phyloP scores from a whole-genome alignment of 1,140 invertebrate species.

The Drosophila watanabei region DNA sequence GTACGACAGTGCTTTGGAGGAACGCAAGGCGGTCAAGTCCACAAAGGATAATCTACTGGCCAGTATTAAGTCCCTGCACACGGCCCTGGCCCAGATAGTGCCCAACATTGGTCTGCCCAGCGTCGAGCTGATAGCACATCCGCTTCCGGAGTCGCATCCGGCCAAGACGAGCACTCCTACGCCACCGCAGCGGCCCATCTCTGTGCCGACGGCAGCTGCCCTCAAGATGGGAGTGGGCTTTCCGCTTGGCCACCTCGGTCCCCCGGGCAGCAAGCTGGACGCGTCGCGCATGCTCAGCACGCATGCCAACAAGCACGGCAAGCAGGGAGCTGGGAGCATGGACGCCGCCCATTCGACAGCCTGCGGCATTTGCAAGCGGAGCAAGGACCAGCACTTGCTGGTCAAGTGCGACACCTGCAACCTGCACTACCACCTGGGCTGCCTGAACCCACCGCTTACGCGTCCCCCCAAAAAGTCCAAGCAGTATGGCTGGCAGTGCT shows the following conservation, averaged over 20 bases:
- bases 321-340: conserved; percentile 27
- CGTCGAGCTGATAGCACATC: conserved; percentile 85
- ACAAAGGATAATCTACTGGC: conserved; percentile 36
- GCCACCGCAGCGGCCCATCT: conserved; percentile 86
- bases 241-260: conserved; percentile 89
- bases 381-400: conserved; percentile 94
- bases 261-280: conserved; percentile 86
- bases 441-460: conserved; percentile 95
- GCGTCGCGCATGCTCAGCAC: conserved; percentile 87
- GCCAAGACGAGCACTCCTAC: conserved; percentile 71
- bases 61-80: conserved; percentile 45
- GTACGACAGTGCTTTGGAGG: conserved; percentile 90
- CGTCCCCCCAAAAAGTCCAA: conserved; percentile 98
- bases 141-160: conserved; percentile 44
- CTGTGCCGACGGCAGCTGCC: conserved; percentile 91
- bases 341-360: conserved; percentile 52
- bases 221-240: conserved; percentile 94
- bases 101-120: conserved; percentile 87
- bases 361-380: conserved; percentile 93
- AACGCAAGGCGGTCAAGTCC: conserved; percentile 61
- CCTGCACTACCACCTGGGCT: conserved; percentile 96
- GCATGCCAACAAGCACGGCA: conserved; percentile 65
- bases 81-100: conserved; percentile 77
- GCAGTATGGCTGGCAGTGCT: conserved; percentile 97
- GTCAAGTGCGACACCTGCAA: conserved; percentile 98